phyloP scores from a whole-genome alignment of 2,888 invertebrate species.

The Euproctis similis region DNA sequence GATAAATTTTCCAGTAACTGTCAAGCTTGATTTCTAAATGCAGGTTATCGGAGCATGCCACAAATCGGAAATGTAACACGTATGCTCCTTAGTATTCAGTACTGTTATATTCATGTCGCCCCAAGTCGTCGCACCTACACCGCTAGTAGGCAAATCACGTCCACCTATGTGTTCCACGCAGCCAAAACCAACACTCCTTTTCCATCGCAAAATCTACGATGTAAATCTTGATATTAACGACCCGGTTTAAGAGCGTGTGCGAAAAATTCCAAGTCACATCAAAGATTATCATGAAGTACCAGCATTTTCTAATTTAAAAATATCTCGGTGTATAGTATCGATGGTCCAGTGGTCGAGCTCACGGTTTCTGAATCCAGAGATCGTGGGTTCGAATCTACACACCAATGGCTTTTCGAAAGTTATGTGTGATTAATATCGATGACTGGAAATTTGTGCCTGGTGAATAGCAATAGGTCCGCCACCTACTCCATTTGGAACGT shows the following conservation, averaged over 20 bases:
- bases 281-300: too few relatives aligned
- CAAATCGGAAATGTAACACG: conserved; percentile 67
- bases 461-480: too few relatives aligned
- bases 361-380: too few relatives aligned
- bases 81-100: conserved; percentile 69
- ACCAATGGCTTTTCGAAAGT: too few relatives aligned
- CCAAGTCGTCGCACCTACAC: conserved; percentile 53
- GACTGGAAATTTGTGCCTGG: too few relatives aligned
- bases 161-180: conserved; percentile 70
- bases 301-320: too few relatives aligned
- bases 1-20: conserved; percentile 65
- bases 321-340: too few relatives aligned
- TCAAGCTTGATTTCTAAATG: conserved; percentile 71
- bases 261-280: conserved; percentile 49
- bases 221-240: conserved; percentile 73
- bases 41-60: conserved; percentile 73
- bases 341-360: too few relatives aligned
- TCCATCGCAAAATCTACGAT: conserved; percentile 67
- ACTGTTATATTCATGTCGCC: conserved; percentile 48
- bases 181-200: conserved; percentile 64
- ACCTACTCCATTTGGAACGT: too few relatives aligned
- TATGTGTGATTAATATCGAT: too few relatives aligned
- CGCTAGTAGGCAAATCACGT: conserved; percentile 67
- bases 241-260: conserved; percentile 63
- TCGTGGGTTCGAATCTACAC: too few relatives aligned